Evolutionary conservation across 1,140 invertebrate species (phyloP), one percentile per base, ranked within the genome.

Genomic region (Neodiprion pinetum): DNA sequence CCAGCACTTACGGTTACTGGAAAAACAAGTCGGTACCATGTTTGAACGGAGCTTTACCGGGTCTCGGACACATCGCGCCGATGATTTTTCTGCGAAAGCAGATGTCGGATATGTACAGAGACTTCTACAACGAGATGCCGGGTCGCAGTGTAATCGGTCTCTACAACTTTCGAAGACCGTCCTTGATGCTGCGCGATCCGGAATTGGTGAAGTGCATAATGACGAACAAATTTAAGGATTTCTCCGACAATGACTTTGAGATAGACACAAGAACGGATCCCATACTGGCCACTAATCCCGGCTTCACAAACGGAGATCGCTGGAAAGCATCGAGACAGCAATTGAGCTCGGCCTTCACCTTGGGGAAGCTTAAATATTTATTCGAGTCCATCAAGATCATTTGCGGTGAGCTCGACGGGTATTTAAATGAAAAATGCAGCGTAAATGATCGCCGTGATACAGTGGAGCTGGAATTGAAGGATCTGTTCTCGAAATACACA

Each of bases 1-100:
- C 79, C 0, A 77, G 75, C n/a, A 82, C 76, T 8, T 80, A 79
- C 68, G 78, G 80, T 48, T 88, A 90, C 74, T 92, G 90, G 90
- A 72, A 81, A 48, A 79, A 84, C 2, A 80, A 80, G 74, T 85
- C 86, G 8, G 84, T 91, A 0, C 84, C 86, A 69, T 83, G 84
- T 48, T 73, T 84, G 1, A 81, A 79, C 10, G 76, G 77, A 71
- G 67, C 72, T 3, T 1, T 78, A 1, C 81, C 81, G 0, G 72
- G 80, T 8, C 49, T 86, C 5, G 86, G 85, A 9, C 83, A 87
- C 66, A 47, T 82, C 3, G 53, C 72, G 9, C 72, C 79, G 0
- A 12, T 81, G 10, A 11, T 84, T 0, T 47, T 68, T 0, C 4
- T 78, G 9, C 76, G 61, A 12, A 70, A 47, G 10, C 80, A 70